These are phyloP conservation scores for Charanyca ferruginea DNA, from an alignment of 2,888 invertebrate species.

Conservation along the genomic window DNA sequence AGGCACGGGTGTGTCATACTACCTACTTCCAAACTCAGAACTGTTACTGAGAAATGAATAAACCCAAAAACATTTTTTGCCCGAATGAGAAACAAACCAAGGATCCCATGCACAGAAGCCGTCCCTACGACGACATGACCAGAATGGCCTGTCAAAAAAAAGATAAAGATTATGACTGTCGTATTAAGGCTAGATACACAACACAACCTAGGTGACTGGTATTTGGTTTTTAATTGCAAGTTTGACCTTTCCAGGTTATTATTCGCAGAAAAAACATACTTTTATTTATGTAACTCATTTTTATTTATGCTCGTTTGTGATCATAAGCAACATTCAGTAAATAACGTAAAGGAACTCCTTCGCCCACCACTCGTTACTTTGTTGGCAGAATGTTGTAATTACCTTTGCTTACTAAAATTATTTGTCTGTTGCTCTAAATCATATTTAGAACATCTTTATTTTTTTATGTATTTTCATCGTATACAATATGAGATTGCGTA, in stretches of 20 bases:
- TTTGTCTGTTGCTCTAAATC: background rate
- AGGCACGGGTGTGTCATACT: too few relatives aligned
- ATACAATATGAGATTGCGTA: conserved; percentile 6
- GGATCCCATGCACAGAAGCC: too few relatives aligned
- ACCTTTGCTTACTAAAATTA: conserved; percentile 14
- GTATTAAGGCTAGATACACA: conserved; percentile 10
- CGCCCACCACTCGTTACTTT: conserved; percentile 21
- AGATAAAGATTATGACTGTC: too few relatives aligned
- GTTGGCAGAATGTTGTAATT: conserved; percentile 35
- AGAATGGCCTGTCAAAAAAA: too few relatives aligned
- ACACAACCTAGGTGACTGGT: conserved; percentile 6
- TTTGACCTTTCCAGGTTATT: conserved; percentile 13
- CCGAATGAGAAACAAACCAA: too few relatives aligned
- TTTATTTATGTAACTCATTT: conserved; percentile 5
- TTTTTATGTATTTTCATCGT: conserved; percentile 2
- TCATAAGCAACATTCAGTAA: conserved; percentile 17
- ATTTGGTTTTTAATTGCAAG: too few relatives aligned
- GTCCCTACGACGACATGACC: too few relatives aligned
- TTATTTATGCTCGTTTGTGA: conserved; percentile 13
- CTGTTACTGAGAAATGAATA: too few relatives aligned
- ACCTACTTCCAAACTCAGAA: too few relatives aligned
- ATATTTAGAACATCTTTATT: background rate
- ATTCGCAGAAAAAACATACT: conserved; percentile 11
- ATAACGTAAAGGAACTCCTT: conserved; percentile 25
- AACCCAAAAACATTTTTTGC: too few relatives aligned